Evolutionary conservation across 2,888 invertebrate species (phyloP), one percentile per base, ranked within the genome.

Genomic region (Isoperla grammatica): DNA sequence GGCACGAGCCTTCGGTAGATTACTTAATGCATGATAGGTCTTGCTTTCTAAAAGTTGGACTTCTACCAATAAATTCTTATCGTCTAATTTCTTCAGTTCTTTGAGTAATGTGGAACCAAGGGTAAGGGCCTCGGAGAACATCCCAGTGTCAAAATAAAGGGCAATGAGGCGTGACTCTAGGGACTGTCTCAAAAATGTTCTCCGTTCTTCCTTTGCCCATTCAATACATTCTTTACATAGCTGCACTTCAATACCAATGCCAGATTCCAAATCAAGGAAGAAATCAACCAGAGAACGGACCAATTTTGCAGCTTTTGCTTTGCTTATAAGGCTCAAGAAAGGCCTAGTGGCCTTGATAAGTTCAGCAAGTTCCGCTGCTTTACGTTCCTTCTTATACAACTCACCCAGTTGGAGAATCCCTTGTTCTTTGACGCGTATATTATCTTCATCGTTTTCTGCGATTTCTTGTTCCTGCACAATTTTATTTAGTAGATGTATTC

Each of bases 241-340:
- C 76, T 92, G 88, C 64, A 83, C 82, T 80, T 96, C 96, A 65
- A 93, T 93, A 56, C 97, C 97, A 65, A 95, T 95, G 54, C 90
- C 92, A 64, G 95, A 95, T 75, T 98, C 96, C 77, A 99, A 84
- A 73, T 96, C 97, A 68, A 99, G 78, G 76, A 99, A 99, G 79
- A 95, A 87, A 75, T 99, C 99, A 11, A 99, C 97, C 68, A 99
- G 80, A 19, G 94, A 91, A 65, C 98, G 85, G 8, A 99, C 98
- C 69, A 99, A 78, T 77, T 99, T 99, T 1, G 98, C 98, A 56
- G 99, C 99, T 78, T 99, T 99, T 37, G 99, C 98, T 80, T 99
- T 99, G 74, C 97, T 97, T 71, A 99, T 94, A 68, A 89, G 81
- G 69, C 88, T 88, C 62, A 99, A 82, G 74, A 99, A 99, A 13